These are phyloP conservation scores for Chrysochloris asiatica DNA, from an alignment of 2,113 vertebrate species.

Conservation along the genomic window DNA sequence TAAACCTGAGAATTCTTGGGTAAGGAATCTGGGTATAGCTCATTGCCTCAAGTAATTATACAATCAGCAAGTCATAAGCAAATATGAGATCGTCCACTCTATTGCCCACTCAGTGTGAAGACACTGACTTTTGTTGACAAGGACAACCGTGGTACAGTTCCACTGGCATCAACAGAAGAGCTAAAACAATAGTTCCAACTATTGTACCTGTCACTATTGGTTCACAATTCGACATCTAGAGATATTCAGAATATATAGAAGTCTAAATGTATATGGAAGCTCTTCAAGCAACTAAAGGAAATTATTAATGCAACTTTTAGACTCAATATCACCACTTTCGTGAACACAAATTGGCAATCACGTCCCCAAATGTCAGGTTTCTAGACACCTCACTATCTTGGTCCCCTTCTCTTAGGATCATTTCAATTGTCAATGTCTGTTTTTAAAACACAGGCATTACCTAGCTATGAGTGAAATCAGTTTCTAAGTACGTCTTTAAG, in stretches of 20 bases:
- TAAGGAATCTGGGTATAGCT: background rate
- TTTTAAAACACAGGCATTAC: conserved; percentile 23
- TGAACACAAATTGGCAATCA: conserved; percentile 21
- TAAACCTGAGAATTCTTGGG: background rate
- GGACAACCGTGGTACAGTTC: background rate
- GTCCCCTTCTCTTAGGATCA: background rate
- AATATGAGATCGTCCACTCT: background rate
- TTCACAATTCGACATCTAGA: background rate
- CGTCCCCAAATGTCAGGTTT: conserved; percentile 11
- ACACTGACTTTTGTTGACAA: background rate
- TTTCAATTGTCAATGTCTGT: conserved; percentile 36
- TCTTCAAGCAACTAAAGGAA: too few relatives aligned
- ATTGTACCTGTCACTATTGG: background rate
- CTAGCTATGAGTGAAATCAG: too few relatives aligned
- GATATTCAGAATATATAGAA: background rate
- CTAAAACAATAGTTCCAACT: background rate
- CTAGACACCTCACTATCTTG: conserved; percentile 21
- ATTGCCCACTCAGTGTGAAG: background rate
- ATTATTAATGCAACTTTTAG: conserved; percentile 1
- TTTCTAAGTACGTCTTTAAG: too few relatives aligned
- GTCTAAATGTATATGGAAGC: background rate
- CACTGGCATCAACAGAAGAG: background rate
- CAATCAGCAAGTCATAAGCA: background rate
- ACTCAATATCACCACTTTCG: background rate
- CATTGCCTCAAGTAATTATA: background rate